Evolutionary conservation across 2,113 vertebrate genomes (phyloP), one percentile per base, ranked within the genome.

Genomic region (Pygoscelis antarcticus): DNA sequence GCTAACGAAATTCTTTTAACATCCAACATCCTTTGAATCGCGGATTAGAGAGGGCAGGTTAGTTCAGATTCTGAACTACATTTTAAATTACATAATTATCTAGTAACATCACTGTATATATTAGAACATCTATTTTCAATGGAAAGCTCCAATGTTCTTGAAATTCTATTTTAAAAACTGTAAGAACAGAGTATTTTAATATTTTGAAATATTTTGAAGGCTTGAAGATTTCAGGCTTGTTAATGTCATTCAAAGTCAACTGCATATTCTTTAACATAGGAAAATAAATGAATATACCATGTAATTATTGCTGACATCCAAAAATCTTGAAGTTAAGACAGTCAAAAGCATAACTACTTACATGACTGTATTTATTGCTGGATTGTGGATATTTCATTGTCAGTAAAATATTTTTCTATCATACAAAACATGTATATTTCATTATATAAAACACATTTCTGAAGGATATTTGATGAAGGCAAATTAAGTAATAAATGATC

Each of bases 1-100:
- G 38, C 57, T 87, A 97, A 94, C 55, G 9, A 97, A 94, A 94
- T 88, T 96, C 94, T 96, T 95, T 97, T 96, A 96, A 97, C 93
- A 91, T 79, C 57, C 94, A 93, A 72, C 54, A 91, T 80, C 87
- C 81, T 88, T 92, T 96, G 94, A 98, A 96, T 96, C 83, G 79
- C 4, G 36, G 85, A 96, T 65, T 95, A 84, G 54, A 83, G 82
- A 96, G 87, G 81, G 66, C 83, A 92, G 61, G 69, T 95, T 93
- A 89, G 47, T 82, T 93, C 57, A 82, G 52, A 38, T 68, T 90
- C 76, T 89, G 83, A 94, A 64, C 49, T 92, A 93, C 55, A 40
- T 91, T 97, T 92, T 70, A 89, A 96, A 93, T 89, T 83, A 70
- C 82, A n/a, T 94, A 91, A 94, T 95, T 96, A 95, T 83, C 89